phyloP scores from a whole-genome alignment of 2,797 vertebrate genomes.

The Mico argentatus region DNA sequence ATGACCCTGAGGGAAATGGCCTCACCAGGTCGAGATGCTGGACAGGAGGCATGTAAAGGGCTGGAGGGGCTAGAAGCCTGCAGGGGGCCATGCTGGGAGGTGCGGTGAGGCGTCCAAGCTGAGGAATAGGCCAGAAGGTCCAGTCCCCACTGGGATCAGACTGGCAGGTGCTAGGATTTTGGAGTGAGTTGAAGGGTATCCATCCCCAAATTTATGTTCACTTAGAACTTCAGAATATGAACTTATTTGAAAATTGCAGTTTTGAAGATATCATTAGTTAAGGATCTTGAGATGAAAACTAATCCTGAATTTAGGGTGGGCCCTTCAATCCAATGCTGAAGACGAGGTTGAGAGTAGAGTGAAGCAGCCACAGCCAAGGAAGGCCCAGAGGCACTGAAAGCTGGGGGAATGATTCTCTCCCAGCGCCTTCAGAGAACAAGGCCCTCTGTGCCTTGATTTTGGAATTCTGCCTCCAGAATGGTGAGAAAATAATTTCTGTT shows the following conservation, averaged over 20 bases:
- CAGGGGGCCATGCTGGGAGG: not conserved
- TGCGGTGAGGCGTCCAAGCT: fast-evolving
- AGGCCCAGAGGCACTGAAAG: fast-evolving
- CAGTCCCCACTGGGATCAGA: not conserved
- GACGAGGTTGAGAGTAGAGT: not conserved
- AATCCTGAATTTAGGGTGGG: not conserved
- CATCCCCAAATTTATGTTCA: not conserved
- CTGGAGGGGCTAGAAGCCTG: not conserved
- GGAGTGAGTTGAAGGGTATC: not conserved
- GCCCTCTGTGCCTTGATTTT: not conserved
- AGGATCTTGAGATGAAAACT: not conserved
- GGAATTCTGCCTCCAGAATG: not conserved
- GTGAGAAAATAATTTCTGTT: not conserved
- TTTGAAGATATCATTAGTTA: not conserved
- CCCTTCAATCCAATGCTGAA: not conserved
- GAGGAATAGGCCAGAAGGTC: not conserved
- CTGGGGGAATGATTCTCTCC: not conserved
- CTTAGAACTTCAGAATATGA: not conserved
- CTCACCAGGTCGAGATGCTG: not conserved
- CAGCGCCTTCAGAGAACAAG: not conserved
- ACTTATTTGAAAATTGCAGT: not conserved
- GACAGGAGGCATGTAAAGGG: not conserved
- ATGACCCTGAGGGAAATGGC: not conserved
- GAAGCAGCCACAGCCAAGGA: not conserved
- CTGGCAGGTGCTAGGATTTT: not conserved